Evolutionary conservation across 2,113 vertebrate genomes (phyloP), one percentile per base, ranked within the genome.

Genomic region (Pseudorasbora parva): DNA sequence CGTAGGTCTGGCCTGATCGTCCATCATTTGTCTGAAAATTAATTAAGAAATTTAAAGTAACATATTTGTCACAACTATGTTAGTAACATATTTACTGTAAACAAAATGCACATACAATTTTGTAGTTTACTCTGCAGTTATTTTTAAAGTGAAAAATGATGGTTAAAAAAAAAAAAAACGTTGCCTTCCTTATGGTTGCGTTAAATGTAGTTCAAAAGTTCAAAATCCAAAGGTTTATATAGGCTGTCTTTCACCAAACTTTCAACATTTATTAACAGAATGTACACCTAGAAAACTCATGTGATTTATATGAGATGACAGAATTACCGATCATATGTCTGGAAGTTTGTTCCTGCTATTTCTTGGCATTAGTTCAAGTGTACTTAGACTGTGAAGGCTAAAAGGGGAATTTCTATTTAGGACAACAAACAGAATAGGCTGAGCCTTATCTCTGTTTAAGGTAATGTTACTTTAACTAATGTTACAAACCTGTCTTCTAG

Each of bases 231-330:
- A 60, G 11, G 23, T 27, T 60, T 60, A 60, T 60, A 60, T 27
- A 14, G 5, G 23, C 11, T 5, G 9, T 25, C 11, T 27, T 27
- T 60, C 11, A 27, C 59, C 11, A 1, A 12, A 60, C 25, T 60
- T 60, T 25, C 57, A 60, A 25, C 59, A 60, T 14, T 60, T 14
- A 60, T 60, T 60, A 60, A 60, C 59, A 60, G 57, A 60, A 60
- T 60, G 1, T 6, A 25, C 57, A 25, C 4, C 57, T 12, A 60
- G 25, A 60, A 60, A 60, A 59, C n/a, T 23, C 1, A 25, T 5
- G 8, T 23, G 4, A 59, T 1, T 23, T 1, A 23, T 59, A 59
- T 25, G 57, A 27, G 1, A 60, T 14, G 11, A 27, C 4, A 14
- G 10, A 25, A 60, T 60, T 60, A 25, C 10, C 1, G 10, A 23